phyloP scores from a whole-genome alignment of 2,888 invertebrate genomes.

The Molorchus minor region DNA sequence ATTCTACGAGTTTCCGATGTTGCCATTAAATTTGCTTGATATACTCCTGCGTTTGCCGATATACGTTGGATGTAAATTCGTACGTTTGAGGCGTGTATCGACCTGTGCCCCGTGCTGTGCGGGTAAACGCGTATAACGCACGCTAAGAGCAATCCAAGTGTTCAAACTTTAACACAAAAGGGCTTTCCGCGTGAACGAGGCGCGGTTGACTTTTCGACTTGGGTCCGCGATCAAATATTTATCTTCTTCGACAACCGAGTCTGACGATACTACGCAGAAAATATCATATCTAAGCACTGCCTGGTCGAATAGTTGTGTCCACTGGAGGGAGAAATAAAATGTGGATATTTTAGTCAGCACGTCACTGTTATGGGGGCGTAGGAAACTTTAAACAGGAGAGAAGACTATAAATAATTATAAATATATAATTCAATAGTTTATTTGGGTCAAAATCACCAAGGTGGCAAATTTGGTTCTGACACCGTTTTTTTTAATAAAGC shows the following conservation, averaged over 20 bases:
- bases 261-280: slow-evolving; percentile 13
- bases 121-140: neutral
- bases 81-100: slow-evolving; percentile 9
- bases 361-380: too few species aligned
- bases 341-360: too few species aligned
- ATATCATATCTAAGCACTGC: too few species aligned
- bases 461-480: too few species aligned
- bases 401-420: too few species aligned
- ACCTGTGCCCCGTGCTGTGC: neutral
- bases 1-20: slow-evolving; percentile 21
- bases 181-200: slow-evolving; percentile 2
- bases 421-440: too few species aligned
- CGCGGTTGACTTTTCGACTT: slow-evolving; percentile 3
- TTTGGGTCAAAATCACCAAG: too few species aligned
- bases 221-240: slow-evolving; percentile 18
- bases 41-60: neutral
- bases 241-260: slow-evolving; percentile 14
- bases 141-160: neutral
- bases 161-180: neutral
- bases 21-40: slow-evolving; percentile 26
- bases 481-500: too few species aligned
- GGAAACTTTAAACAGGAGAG: too few species aligned
- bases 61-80: slow-evolving; percentile 12
- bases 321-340: too few species aligned
- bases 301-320: too few species aligned